Percentiles rank a stretch among this genome's conserved stretches.
Conservation (phyloP, 1,140 invertebrate genomes). For the Drosophila pallidifrons region DNA sequence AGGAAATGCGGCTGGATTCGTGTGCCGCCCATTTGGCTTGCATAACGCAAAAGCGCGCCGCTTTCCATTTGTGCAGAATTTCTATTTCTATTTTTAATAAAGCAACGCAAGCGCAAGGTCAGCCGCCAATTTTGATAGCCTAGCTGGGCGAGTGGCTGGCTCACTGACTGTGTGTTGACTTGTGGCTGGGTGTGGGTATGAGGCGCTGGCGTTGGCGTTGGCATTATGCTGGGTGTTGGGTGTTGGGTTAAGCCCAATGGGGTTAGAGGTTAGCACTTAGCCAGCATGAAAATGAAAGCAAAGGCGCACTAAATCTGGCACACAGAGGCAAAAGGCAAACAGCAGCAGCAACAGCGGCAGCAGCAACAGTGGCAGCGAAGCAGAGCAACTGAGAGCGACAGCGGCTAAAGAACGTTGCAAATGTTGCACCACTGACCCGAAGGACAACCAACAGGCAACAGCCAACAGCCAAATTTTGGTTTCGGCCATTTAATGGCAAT, state of each 20-base stretch:
- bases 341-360: background rate
- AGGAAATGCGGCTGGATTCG: background rate
- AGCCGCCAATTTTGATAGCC: constrained; percentile 42
- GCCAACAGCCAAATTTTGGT: background rate
- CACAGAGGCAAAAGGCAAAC: constrained; percentile 5
- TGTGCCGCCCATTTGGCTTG: background rate
- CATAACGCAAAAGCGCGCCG: constrained; percentile 22
- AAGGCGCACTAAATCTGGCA: constrained; percentile 31
- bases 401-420: too few species aligned
- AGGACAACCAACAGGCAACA: constrained; percentile 4
- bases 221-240: background rate
- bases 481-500: constrained; percentile 17
- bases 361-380: background rate
- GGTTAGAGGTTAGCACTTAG: constrained; percentile 31
- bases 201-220: too few species aligned
- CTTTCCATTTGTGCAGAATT: constrained; percentile 36
- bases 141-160: background rate
- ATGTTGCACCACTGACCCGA: background rate
- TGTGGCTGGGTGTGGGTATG: background rate
- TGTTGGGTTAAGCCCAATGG: constrained; percentile 3
- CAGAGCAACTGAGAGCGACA: too few species aligned
- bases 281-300: constrained; percentile 18
- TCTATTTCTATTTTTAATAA: constrained; percentile 58
- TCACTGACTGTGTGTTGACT: background rate
- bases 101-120: constrained; percentile 45